Base-by-base conservation (phyloP, 2,113 vertebrate species). In the Nymphicus hollandicus region DNA sequence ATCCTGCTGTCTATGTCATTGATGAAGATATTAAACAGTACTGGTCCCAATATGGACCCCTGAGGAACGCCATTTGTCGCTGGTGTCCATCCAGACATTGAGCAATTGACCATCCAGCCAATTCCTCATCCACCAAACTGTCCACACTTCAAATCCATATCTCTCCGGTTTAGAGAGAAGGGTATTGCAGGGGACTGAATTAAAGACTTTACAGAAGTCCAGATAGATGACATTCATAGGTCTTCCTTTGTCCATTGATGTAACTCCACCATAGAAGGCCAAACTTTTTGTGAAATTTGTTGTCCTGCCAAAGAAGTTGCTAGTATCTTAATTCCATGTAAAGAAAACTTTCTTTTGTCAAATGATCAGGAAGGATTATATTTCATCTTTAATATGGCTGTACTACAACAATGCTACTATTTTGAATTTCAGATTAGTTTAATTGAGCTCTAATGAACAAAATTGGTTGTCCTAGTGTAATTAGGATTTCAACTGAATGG, bases 401-500 rank as follows among this genome's bases (percentile, higher is more conserved):
- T 89, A 86, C 88, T 96, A 92, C 68, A 95, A 90, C 77, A 97
- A 64, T 95, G 79, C 61, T 83, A 96, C 90, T 97, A 91, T 94
- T 80, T 86, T 83, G 80, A 86, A 73, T 97, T 98, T 96, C 85
- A 95, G 86, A 96, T 96, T 91, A 92, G 96, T 97, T 97, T 97
- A 97, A 97, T 93, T 97, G 88, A 96, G 64, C 28, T 88, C 70
- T 94, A 97, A 97, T 97, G 91, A 97, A 96, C 73, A 96, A 97
- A 97, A 97, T 96, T 94, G 72, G 83, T 96, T 97, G 91, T 96
- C 23, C 88, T 97, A 93, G 72, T 89, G 81, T 95, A 97, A 96
- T 97, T 97, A 96, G 84, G 89, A 85, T 95, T 76, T 91, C 71
- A 97, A 61, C 72, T 96, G 88, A 95, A 91, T 81, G 37, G 28